Base-by-base conservation (phyloP, 2,113 vertebrate species). In the Tiliqua scincoides region DNA sequence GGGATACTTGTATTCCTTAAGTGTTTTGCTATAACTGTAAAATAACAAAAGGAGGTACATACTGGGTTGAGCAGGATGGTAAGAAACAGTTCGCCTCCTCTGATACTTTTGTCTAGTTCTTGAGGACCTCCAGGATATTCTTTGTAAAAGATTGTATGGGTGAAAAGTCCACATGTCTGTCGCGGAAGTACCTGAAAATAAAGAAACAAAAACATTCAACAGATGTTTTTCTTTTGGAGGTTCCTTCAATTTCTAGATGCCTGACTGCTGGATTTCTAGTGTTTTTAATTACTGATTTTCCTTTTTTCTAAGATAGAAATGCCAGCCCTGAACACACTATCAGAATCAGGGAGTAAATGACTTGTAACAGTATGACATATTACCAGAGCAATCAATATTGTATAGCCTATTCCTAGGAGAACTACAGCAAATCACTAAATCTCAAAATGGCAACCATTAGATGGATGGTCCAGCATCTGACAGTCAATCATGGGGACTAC, bases 141-240 rank as follows among this genome's bases (percentile, higher is more conserved):
- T 94, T 98, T 98, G 95, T 99, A 99, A 97, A 99, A 99, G 96
- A 99, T 99, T 79, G 98, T 99, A 91, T 99, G 99, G 62, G 99
- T 99, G 94, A 99, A 99, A 92, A 99, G 95, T 85, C 99, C 99
- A 90, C 99, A 99, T 30, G 99, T 99, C 96, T 99, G 99, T 63
- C 99, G 98, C 90, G 99, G 98, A 88, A 99, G 98, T 86, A 99
- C 99, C 99, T 99, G 92, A 62, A 21, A 86, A 88, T 74, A 88
- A 83, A 93, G 8, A 1, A 7, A 9, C 35, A 84, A 65, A 85
- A 85, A 68, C 88, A 48, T 0, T 1, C 2, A 48, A 48, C 43
- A 48, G 43, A 48, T 3, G n/a, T 77, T 6, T 57, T 63, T 57
- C 21, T 61, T 4, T 78, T 8, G 20, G 12, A 37, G 54, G 52